These are phyloP conservation scores for Liolophura sinensis DNA, from an alignment of 1,140 invertebrate species.

Conservation along the genomic window DNA sequence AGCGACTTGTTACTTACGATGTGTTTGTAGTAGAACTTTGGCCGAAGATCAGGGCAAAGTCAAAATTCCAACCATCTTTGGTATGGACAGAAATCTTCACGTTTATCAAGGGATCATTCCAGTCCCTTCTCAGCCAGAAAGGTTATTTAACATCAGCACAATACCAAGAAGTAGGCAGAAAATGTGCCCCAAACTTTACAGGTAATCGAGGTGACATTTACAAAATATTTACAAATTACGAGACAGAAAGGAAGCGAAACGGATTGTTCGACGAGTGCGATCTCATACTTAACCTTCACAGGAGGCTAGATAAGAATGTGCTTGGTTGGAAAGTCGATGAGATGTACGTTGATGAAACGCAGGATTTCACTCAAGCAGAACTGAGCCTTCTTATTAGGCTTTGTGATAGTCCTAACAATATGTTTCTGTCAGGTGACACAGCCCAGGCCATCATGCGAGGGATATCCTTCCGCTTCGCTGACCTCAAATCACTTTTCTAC, in stretches of 20 bases:
- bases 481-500: slow-evolving; percentile 48
- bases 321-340: slow-evolving; percentile 38
- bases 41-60: slow-evolving; percentile 38
- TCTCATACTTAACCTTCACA: slow-evolving; percentile 24
- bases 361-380: slow-evolving; percentile 55
- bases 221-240: slow-evolving; percentile 22
- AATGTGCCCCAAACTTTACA: slow-evolving; percentile 46
- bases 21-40: slow-evolving; percentile 44
- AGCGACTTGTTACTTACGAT: slow-evolving; percentile 43
- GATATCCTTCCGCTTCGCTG: slow-evolving; percentile 51
- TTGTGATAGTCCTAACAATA: slow-evolving; percentile 47
- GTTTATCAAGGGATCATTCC: slow-evolving; percentile 49
- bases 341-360: slow-evolving; percentile 54
- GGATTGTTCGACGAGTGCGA: slow-evolving; percentile 48
- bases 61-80: slow-evolving; percentile 36
- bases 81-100: slow-evolving; percentile 52
- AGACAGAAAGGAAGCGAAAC: slow-evolving; percentile 30
- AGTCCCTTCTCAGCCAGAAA: slow-evolving; percentile 28
- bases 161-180: slow-evolving; percentile 40
- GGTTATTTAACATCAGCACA: slow-evolving; percentile 34
- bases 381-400: slow-evolving; percentile 43
- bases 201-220: slow-evolving; percentile 39
- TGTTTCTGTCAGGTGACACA: slow-evolving; percentile 55
- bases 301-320: not conserved
- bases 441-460: slow-evolving; percentile 56